These are phyloP conservation scores for Mastigias papua DNA, from an alignment of 30 jellyfish, hydroid and myxozoan genomes.

Conservation along the genomic window DNA sequence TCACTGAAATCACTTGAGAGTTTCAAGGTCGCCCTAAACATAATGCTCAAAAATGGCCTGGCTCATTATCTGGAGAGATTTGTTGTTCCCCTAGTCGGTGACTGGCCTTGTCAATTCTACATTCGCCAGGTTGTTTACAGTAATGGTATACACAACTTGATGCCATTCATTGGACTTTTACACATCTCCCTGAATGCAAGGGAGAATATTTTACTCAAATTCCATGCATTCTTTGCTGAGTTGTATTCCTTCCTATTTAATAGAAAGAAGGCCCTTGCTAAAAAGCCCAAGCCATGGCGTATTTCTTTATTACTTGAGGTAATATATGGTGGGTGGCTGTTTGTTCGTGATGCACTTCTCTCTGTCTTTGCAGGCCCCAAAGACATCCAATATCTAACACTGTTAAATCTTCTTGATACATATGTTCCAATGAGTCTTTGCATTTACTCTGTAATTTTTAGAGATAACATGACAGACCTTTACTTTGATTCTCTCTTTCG, in stretches of 20 bases:
- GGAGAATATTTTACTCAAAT: too few relatives aligned
- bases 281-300: conserved; percentile 53
- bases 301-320: conserved; percentile 28
- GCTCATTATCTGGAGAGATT: conserved; percentile 3
- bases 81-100: conserved; percentile 24
- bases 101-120: too few relatives aligned
- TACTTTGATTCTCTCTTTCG: conserved; percentile 4
- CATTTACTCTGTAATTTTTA: conserved; percentile 19
- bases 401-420: conserved; percentile 14
- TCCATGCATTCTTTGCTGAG: conserved; percentile 28
- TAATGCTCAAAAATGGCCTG: conserved; percentile 21
- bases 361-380: conserved; percentile 4
- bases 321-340: conserved; percentile 37
- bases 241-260: conserved; percentile 22
- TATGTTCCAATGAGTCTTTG: conserved; percentile 6
- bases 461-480: conserved; percentile 8
- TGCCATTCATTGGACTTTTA: conserved; percentile 38
- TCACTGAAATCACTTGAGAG: conserved; percentile 47
- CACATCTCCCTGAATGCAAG: too few relatives aligned
- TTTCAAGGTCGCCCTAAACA: conserved; percentile 2
- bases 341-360: conserved; percentile 24
- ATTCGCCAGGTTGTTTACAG: conserved; percentile 38
- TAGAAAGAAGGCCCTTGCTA: conserved; percentile 46
- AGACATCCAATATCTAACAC: conserved; percentile 25
- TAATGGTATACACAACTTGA: conserved; percentile 23